phyloP scores from a whole-genome alignment of 92 coral and sea anemone genomes.

The Hydrozoanthus gracilis region DNA sequence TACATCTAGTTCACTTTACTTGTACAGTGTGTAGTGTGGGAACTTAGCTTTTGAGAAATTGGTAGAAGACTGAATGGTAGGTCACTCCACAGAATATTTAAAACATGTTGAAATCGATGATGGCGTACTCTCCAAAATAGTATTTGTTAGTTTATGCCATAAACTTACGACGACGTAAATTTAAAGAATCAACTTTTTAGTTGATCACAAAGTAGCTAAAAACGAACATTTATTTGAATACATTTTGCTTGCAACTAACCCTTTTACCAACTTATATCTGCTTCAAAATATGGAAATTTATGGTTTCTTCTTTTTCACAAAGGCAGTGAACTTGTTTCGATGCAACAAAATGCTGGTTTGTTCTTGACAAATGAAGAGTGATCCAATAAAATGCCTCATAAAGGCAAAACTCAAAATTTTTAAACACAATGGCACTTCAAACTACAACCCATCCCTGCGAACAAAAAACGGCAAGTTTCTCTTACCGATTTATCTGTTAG shows the following conservation, averaged over 20 bases:
- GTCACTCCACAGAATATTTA: not conserved
- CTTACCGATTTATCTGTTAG: slow-evolving; percentile 89
- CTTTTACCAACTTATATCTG: too few species aligned
- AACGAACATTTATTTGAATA: too few species aligned
- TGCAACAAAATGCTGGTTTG: too few species aligned
- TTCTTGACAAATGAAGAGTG: too few species aligned
- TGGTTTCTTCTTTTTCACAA: too few species aligned
- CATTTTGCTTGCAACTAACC: too few species aligned
- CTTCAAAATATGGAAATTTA: too few species aligned
- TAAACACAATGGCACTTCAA: not conserved
- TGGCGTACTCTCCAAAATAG: not conserved
- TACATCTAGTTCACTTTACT: not conserved
- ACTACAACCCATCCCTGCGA: not conserved
- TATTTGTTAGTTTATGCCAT: not conserved
- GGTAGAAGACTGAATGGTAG: not conserved
- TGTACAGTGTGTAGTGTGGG: not conserved
- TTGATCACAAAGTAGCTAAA: not conserved
- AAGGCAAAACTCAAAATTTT: not conserved
- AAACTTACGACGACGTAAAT: not conserved
- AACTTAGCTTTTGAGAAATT: not conserved
- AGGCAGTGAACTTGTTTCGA: too few species aligned
- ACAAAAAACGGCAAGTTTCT: not conserved
- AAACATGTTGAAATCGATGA: not conserved
- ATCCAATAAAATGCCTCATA: too few species aligned
- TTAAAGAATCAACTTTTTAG: not conserved